Evolutionary conservation across 2,113 vertebrate species (phyloP), one percentile per base, ranked within the genome.

Genomic region (Toxotes chatareus): DNA sequence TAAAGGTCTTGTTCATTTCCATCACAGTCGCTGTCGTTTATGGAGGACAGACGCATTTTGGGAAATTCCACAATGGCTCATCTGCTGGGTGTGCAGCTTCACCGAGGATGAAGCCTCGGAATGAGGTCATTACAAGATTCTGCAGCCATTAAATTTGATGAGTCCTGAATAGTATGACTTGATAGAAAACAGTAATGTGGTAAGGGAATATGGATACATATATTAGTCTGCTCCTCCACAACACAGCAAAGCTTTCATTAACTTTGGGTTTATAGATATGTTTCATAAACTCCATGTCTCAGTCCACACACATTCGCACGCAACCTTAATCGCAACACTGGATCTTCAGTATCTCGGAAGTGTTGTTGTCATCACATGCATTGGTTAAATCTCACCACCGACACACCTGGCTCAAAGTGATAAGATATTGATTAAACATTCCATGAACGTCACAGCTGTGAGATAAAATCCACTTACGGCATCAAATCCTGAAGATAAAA

Each of bases 51-150:
- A 21, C 23, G 36, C 32, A 27, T 14, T 42, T 23, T 80, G 40
- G 42, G 73, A 16, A 60, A 55, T 9, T n/a, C 40, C 38, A 32
- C 23, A 10, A 49, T 32, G 36, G 47, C 66, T 78, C 32, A 62
- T 83, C 44, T 12, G 34, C 21, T 6, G 72, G 51, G 40, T 36
- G 27, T 53, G 42, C 5, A 40, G 55, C 38, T 67, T 55, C 61
- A 10, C 32, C 4, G 59, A 44, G 19, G 65, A 51, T 32, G 77
- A 71, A 31, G 36, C 60, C 27, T 71, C 21, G 5, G 65, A 60
- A 55, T 53, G n/a, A 59, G 34, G 34, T 60, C 63, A 47, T 72
- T 80, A 21, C 65, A 36, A 31, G 49, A 76, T 4, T 32, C 65
- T 36, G 65, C 17, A 19, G 57, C 44, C n/a, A 34, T 80, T 76